Percentiles rank a stretch among this genome's conserved stretches.
phyloP scores from a whole-genome alignment of 2,888 invertebrate genomes.

The Silvanus unidentatus region DNA sequence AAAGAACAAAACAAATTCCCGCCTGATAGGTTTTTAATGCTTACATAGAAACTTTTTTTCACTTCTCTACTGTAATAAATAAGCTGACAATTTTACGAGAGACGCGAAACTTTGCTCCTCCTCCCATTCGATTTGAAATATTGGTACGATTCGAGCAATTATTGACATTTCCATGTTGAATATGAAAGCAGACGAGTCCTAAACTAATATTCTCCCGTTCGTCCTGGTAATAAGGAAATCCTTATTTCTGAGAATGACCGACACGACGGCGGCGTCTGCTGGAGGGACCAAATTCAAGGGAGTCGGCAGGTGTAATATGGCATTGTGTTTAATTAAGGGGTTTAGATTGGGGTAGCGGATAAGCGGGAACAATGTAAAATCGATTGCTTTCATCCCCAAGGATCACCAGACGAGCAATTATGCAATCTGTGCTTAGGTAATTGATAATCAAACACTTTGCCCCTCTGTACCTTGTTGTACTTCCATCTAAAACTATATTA shows the following conservation, averaged over 20 bases:
- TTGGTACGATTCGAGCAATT: too few relatives aligned
- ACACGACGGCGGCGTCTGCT: slow-evolving; percentile 9
- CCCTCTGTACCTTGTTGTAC: not conserved
- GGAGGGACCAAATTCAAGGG: slow-evolving; percentile 9
- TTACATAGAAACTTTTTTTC: too few relatives aligned
- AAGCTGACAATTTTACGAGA: too few relatives aligned
- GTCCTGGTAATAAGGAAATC: slow-evolving; percentile 1
- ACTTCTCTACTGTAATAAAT: too few relatives aligned
- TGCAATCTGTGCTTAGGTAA: slow-evolving; percentile 54
- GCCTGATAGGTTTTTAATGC: too few relatives aligned
- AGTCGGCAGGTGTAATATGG: slow-evolving; percentile 20
- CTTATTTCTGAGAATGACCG: slow-evolving; percentile 2
- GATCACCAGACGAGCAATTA: slow-evolving; percentile 55
- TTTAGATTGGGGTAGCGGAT: slow-evolving; percentile 26
- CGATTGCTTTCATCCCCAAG: slow-evolving; percentile 42
- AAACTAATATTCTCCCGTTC: too few relatives aligned
- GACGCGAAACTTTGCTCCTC: too few relatives aligned
- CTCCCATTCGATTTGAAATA: too few relatives aligned
- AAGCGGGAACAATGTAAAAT: slow-evolving; percentile 38
- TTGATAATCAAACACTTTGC: slow-evolving; percentile 52
- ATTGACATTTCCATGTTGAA: too few relatives aligned
- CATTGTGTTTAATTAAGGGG: slow-evolving; percentile 37
- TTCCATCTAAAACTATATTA: slow-evolving; percentile 2
- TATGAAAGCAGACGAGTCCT: too few relatives aligned
- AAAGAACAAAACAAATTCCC: too few relatives aligned